Evolutionary conservation across 1,140 invertebrate genomes (phyloP).

Genomic region (Trachymyrmex cornetzi): DNA sequence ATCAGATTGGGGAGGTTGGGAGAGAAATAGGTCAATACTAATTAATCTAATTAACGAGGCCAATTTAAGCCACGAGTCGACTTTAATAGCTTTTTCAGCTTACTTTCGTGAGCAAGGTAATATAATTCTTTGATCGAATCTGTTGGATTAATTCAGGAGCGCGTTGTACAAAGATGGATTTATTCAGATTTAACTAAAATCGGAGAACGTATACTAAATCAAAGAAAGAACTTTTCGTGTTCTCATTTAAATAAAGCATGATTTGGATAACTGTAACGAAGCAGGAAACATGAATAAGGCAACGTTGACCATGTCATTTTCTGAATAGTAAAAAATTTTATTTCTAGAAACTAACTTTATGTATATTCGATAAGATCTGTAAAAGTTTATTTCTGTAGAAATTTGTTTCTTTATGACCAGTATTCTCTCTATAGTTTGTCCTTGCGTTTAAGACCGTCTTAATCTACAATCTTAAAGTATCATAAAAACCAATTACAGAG

Average conservation of each 20-base stretch:
- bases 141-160: constrained; percentile 27
- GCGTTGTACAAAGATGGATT: constrained; percentile 37
- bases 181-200: constrained; percentile 27
- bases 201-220: background rate
- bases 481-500: too few species aligned
- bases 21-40: constrained; percentile 59
- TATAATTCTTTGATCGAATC: constrained; percentile 18
- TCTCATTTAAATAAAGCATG: background rate
- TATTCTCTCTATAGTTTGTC: too few species aligned
- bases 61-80: constrained; percentile 57
- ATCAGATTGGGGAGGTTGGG: constrained; percentile 18
- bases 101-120: background rate
- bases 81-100: constrained; percentile 56
- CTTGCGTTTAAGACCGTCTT: too few species aligned
- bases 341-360: background rate
- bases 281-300: background rate
- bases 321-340: background rate
- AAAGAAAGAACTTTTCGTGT: background rate
- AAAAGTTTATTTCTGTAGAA: background rate
- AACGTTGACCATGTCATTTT: background rate
- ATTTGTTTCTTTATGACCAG: background rate
- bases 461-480: too few species aligned
- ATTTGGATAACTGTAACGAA: background rate
- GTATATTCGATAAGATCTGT: background rate
- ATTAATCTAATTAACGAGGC: constrained; percentile 72